Conservation (phyloP, 2,797 vertebrate species). For the Halcyon smyrnensis region DNA sequence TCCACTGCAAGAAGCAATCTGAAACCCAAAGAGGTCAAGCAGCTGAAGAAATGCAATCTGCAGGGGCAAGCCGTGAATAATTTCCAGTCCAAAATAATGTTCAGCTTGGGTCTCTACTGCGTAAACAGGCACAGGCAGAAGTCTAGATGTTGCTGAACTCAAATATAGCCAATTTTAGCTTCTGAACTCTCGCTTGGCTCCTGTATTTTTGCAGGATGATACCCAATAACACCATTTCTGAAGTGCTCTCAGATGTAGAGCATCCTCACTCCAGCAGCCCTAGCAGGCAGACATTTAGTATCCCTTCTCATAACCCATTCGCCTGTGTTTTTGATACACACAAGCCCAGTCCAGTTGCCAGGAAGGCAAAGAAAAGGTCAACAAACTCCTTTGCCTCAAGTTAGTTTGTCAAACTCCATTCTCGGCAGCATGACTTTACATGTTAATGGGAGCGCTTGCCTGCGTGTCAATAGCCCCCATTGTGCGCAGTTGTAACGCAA, state of each 20-base stretch:
- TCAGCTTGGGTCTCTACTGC: not conserved
- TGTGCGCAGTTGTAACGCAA: conserved; percentile 54
- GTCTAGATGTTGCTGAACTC: not conserved
- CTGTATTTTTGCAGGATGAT: not conserved
- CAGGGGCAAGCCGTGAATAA: not conserved
- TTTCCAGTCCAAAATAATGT: not conserved
- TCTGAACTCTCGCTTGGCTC: not conserved
- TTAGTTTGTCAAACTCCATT: conserved; percentile 54
- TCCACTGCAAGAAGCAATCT: not conserved
- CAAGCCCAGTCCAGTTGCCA: not conserved
- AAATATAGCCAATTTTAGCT: not conserved
- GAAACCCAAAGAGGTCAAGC: not conserved
- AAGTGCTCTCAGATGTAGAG: not conserved
- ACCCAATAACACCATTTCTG: not conserved
- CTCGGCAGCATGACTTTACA: conserved; percentile 39
- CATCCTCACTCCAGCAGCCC: not conserved
- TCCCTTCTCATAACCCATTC: conserved; percentile 6
- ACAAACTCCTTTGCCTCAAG: conserved; percentile 37
- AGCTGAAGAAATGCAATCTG: not conserved
- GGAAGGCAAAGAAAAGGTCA: conserved; percentile 52
- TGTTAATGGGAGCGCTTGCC: conserved; percentile 66
- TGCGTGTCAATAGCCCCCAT: conserved; percentile 62
- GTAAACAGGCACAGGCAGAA: not conserved
- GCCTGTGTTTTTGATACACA: conserved; percentile 6
- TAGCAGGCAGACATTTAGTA: not conserved